Evolutionary conservation across 2,113 vertebrate genomes (phyloP).

Genomic region (Mesocricetus auratus): DNA sequence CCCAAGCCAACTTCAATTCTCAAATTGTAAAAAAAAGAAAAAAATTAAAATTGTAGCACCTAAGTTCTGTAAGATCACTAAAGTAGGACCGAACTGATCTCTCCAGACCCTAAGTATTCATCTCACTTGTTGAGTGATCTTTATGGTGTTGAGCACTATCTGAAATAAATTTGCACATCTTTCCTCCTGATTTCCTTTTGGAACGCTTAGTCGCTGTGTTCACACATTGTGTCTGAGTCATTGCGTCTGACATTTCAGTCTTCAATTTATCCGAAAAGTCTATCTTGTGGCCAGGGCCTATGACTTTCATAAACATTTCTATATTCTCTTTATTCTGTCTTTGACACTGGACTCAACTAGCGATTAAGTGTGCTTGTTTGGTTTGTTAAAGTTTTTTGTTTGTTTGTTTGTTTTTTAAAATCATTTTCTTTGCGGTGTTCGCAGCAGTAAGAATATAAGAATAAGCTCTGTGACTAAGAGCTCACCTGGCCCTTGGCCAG

Average conservation of each 20-base stretch:
- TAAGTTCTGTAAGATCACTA: background rate
- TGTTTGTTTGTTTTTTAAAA: too few species aligned
- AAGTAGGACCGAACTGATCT: slow-evolving; percentile 42
- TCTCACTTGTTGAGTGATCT: slow-evolving; percentile 55
- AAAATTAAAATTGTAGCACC: background rate
- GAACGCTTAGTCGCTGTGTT: slow-evolving; percentile 71
- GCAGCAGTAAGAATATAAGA: background rate
- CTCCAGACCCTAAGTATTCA: slow-evolving; percentile 26
- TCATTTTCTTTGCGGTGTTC: background rate
- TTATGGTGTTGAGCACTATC: slow-evolving; percentile 55
- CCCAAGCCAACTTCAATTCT: background rate
- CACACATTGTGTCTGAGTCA: slow-evolving; percentile 78
- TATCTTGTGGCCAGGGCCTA: slow-evolving; percentile 66
- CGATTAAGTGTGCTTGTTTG: slow-evolving; percentile 59
- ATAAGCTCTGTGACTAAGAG: background rate
- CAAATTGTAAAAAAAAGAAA: background rate
- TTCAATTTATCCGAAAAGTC: slow-evolving; percentile 70
- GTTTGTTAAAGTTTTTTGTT: slow-evolving; percentile 35
- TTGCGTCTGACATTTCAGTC: slow-evolving; percentile 75
- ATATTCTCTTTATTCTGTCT: slow-evolving; percentile 40
- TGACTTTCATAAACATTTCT: slow-evolving; percentile 73
- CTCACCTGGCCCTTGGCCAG: background rate
- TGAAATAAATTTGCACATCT: slow-evolving; percentile 69
- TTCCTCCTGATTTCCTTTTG: slow-evolving; percentile 65
- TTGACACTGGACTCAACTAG: slow-evolving; percentile 4